phyloP scores from a whole-genome alignment of 92 coral and sea anemone species.

The Parazoanthus darwini region DNA sequence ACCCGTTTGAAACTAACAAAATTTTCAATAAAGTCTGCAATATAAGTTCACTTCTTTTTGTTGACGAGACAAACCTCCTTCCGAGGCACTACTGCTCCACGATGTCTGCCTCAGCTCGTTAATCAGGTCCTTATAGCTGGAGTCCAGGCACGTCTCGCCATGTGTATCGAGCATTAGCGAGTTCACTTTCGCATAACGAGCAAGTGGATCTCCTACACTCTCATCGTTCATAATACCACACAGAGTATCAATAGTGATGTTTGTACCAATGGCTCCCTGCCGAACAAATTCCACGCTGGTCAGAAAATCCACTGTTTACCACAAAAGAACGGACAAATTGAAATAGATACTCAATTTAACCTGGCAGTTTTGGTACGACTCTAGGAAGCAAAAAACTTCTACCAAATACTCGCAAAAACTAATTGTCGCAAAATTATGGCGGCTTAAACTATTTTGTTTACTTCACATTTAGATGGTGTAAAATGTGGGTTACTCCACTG shows the following conservation, averaged over 20 bases:
- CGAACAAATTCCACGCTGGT: background rate
- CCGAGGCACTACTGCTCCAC: conserved; percentile 90
- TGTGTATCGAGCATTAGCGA: conserved; percentile 76
- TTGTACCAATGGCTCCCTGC: conserved; percentile 91
- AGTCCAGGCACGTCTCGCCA: conserved; percentile 74
- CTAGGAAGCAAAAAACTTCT: too few species aligned
- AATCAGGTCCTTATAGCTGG: conserved; percentile 71
- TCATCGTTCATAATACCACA: conserved; percentile 86
- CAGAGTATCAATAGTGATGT: conserved; percentile 84
- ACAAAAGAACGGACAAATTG: background rate
- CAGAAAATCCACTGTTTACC: background rate
- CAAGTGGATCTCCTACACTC: conserved; percentile 65
- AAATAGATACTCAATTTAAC: too few species aligned
- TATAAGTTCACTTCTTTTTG: too few species aligned
- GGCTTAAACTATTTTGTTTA: too few species aligned
- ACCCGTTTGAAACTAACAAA: too few species aligned
- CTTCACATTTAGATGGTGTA: too few species aligned
- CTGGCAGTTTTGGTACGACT: too few species aligned
- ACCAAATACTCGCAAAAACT: too few species aligned
- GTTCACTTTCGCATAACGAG: conserved; percentile 85
- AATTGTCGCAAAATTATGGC: too few species aligned
- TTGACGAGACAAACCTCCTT: conserved; percentile 72
- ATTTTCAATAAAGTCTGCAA: too few species aligned
- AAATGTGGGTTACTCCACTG: too few species aligned
- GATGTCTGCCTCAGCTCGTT: conserved; percentile 73